These are phyloP conservation scores for Hippocampus barbouri DNA, from an alignment of 2,113 vertebrate genomes.

Conservation along the genomic window DNA sequence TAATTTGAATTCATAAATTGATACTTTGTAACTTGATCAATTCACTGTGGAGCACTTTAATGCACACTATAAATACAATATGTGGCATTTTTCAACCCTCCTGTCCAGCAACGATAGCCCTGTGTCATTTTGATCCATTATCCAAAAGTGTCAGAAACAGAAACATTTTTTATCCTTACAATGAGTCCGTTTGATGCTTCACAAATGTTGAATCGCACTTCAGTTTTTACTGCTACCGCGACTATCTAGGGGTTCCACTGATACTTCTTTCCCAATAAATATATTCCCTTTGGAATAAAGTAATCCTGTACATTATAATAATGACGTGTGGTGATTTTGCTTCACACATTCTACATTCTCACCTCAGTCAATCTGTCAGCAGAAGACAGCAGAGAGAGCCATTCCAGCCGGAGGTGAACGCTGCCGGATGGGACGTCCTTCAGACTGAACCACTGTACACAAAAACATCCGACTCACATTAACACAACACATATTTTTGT, in stretches of 20 bases:
- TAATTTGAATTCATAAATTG: no score
- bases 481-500: slow-evolving; percentile 9
- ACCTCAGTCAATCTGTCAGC: slow-evolving; percentile 83
- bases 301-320: not conserved
- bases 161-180: no score
- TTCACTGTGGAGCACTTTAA: no score
- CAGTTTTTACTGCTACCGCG: not conserved
- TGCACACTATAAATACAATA: no score
- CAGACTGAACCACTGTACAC: slow-evolving; percentile 82
- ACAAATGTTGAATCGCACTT: not conserved
- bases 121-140: no score
- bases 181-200: not conserved
- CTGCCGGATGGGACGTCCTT: slow-evolving; percentile 77
- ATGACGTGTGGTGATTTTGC: not conserved
- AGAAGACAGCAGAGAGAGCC: slow-evolving; percentile 82
- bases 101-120: no score
- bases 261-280: not conserved
- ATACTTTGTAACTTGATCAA: no score
- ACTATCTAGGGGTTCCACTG: no score
- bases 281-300: not conserved
- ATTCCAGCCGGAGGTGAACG: slow-evolving; percentile 84
- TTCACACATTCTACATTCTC: slow-evolving; percentile 21
- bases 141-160: no score
- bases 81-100: no score
- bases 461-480: slow-evolving; percentile 9